Conservation (phyloP, 2,113 vertebrate species). For the Raphicerus campestris region DNA sequence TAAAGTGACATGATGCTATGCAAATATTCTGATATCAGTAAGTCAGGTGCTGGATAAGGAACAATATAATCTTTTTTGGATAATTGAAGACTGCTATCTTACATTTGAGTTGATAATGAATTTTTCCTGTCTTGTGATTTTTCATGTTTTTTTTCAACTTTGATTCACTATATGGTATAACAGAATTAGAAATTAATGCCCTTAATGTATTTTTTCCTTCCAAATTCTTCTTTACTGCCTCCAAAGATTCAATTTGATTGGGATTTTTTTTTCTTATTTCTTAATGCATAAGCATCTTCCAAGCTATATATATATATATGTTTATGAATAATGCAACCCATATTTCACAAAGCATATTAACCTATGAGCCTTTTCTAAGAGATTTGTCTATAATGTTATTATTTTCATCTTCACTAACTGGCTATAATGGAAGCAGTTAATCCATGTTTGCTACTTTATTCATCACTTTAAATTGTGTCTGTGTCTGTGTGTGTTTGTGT, state of each 20-base stretch:
- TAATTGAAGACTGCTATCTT: not conserved
- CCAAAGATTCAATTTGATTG: not conserved
- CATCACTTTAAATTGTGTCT: not conserved
- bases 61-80: not conserved
- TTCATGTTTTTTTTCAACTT: constrained; percentile 8
- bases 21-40: not conserved
- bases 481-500: not conserved
- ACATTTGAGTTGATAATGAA: not conserved
- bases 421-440: not conserved
- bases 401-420: not conserved
- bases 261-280: not conserved
- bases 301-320: not conserved
- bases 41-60: not conserved
- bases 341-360: not conserved
- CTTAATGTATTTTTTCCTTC: not conserved
- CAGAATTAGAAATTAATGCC: not conserved
- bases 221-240: not conserved
- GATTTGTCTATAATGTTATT: not conserved
- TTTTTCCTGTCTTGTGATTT: constrained; percentile 1
- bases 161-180: not conserved
- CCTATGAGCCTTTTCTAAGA: not conserved
- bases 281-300: not conserved
- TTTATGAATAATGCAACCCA: not conserved
- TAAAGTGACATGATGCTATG: not conserved
- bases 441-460: not conserved